Percentiles rank a stretch among this genome's conserved stretches.
phyloP scores from a whole-genome alignment of 2,113 vertebrate genomes.

The Syngnathus floridae region DNA sequence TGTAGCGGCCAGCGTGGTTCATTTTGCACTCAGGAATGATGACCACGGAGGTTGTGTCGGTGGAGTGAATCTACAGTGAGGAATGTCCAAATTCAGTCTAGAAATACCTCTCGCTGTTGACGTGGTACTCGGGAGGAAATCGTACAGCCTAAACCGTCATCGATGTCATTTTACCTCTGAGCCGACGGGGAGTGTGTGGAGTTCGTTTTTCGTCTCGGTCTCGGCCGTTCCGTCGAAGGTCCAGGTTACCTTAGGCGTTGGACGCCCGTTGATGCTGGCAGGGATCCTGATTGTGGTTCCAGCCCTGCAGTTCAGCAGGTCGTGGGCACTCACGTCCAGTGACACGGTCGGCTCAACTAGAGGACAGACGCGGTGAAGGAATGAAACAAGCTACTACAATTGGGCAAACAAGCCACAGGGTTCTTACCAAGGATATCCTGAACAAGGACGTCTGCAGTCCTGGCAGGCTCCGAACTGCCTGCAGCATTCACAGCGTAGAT shows the following conservation, averaged over 20 bases:
- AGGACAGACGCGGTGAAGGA: conserved; percentile 26
- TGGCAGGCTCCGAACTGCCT: conserved; percentile 88
- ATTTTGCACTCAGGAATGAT: conserved; percentile 80
- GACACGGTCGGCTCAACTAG: conserved; percentile 83
- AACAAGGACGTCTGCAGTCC: conserved; percentile 77
- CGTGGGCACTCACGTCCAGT: conserved; percentile 79
- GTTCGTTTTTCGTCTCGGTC: conserved; percentile 82
- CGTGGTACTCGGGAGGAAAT: neutral
- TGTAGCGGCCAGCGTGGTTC: conserved; percentile 85
- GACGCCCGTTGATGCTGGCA: conserved; percentile 80
- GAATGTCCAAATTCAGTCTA: neutral
- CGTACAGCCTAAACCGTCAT: neutral
- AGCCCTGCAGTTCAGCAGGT: conserved; percentile 80
- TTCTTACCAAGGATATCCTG: conserved; percentile 85
- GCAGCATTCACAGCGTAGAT: conserved; percentile 91
- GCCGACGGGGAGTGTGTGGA: conserved; percentile 85
- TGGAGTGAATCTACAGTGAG: conserved; percentile 70
- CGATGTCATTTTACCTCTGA: conserved; percentile 73
- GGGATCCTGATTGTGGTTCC: conserved; percentile 83
- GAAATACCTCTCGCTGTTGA: neutral
- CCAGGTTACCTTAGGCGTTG: conserved; percentile 87
- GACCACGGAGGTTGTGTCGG: conserved; percentile 78
- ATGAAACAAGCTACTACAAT: neutral
- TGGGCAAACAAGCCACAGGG: neutral
- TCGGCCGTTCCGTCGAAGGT: conserved; percentile 88